phyloP scores from a whole-genome alignment of 2,113 vertebrate species.

The Eira barbara region DNA sequence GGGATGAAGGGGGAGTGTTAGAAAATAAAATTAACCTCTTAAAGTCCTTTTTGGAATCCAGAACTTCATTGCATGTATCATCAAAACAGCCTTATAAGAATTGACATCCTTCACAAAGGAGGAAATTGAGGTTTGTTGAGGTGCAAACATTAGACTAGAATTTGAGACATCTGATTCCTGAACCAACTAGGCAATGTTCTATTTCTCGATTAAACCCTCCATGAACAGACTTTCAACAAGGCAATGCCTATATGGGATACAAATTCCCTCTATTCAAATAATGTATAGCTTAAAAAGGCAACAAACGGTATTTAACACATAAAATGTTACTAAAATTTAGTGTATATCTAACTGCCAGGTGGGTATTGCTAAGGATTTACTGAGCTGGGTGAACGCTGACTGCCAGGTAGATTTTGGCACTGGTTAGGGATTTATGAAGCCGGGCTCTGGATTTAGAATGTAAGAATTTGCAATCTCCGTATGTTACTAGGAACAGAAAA shows the following conservation, averaged over 20 bases:
- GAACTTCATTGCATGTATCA: not conserved
- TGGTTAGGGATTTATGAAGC: not conserved
- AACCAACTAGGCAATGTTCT: not conserved
- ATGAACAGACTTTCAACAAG: not conserved
- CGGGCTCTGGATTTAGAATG: not conserved
- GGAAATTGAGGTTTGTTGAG: not conserved
- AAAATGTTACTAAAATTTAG: not conserved
- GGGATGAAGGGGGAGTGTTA: not conserved
- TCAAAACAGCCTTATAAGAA: not conserved
- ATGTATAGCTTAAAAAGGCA: not conserved
- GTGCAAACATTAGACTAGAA: not conserved
- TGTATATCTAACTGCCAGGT: not conserved
- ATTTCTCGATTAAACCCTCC: not conserved
- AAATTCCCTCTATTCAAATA: not conserved
- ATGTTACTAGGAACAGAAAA: not conserved
- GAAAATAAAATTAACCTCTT: constrained; percentile 18
- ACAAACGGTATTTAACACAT: not conserved
- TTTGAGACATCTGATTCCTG: not conserved
- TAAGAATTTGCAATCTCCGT: not conserved
- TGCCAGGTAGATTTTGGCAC: not conserved
- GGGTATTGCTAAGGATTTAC: not conserved
- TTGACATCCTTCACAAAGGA: not conserved
- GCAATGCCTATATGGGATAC: not conserved
- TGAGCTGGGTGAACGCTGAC: not conserved
- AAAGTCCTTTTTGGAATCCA: not conserved